Base-by-base conservation (phyloP, 1,140 invertebrate genomes). In the Penaeus indicus region DNA sequence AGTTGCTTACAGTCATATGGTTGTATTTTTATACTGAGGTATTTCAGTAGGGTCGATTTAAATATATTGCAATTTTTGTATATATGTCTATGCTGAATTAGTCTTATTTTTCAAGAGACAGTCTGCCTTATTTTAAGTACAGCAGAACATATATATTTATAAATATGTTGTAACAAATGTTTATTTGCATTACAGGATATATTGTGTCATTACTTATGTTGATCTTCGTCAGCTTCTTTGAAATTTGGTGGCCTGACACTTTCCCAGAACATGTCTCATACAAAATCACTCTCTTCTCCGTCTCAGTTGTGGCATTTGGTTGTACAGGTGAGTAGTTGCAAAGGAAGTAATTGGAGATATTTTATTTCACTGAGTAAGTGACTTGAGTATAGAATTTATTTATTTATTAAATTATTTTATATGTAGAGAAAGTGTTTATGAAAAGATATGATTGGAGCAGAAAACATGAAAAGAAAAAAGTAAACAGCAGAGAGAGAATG, bases 231-330 rank as follows among this genome's bases (percentile, higher is more conserved):
- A 95, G 96, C 4, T 94, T 96, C 1, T 97, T 96, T 92, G 97
- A 98, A 93, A 95, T 98, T 87, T 96, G 96, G 93, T 96, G 95
- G 95, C 83, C 88, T 27, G 95, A 97, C 92, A 93, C 96, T 22
- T 97, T 98, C 92, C 93, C 93, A 19, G 94, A 95, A 2, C 93
- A 93, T 8, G 95, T 95, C 3, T 95, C 95, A 0, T 98, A 98
- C 92, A 95, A 94, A 47, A 95, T 97, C 32, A 98, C 97, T 92
- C 94, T 98, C 91, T 94, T 96, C 0, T 96, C 96, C 10, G 96
- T 98, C 8, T 96, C 96, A 8, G 93, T 97, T 62, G 96, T 97
- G 0, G 96, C 97, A 21, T 94, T 98, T 84, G 97, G 97, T 22
- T 98, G 97, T 92, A 97, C 97, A 93, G 95, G 96, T 96, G 94